phyloP scores from a whole-genome alignment of 2,113 vertebrate genomes.

The Poecile atricapillus region DNA sequence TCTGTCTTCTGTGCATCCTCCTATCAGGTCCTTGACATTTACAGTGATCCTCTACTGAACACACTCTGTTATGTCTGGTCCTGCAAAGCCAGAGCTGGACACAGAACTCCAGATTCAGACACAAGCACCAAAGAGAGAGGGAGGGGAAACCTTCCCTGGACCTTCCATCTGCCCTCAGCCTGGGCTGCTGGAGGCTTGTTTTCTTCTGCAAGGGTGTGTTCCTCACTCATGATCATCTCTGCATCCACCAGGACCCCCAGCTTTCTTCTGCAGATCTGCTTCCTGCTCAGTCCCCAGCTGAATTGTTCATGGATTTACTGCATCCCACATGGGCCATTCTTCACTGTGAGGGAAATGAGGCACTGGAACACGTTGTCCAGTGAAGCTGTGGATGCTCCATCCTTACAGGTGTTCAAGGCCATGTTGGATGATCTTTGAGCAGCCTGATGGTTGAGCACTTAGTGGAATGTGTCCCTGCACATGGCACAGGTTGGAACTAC shows the following conservation, averaged over 20 bases:
- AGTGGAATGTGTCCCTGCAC: not conserved
- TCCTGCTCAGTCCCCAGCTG: not conserved
- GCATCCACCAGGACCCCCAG: not conserved
- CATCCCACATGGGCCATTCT: not conserved
- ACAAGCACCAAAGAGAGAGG: not conserved
- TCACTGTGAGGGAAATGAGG: not conserved
- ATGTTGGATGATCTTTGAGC: not conserved
- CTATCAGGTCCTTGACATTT: not conserved
- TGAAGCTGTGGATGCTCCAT: not conserved
- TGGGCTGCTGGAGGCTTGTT: not conserved
- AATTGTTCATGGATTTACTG: not conserved
- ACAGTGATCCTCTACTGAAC: not conserved
- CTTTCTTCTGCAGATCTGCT: not conserved
- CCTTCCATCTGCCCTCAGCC: not conserved
- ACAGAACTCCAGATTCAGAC: not conserved
- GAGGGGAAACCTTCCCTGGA: not conserved
- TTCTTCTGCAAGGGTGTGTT: not conserved
- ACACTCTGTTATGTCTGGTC: not conserved
- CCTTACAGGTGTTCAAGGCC: not conserved
- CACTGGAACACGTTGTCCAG: not conserved
- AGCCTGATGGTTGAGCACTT: not conserved
- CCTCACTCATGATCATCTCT: rapidly evolving
- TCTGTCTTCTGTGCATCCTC: not conserved
- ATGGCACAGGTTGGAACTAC: not conserved
- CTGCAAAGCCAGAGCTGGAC: not conserved